These are phyloP conservation scores for Malacoraja senta DNA, from an alignment of 2,797 vertebrate species.

Conservation along the genomic window DNA sequence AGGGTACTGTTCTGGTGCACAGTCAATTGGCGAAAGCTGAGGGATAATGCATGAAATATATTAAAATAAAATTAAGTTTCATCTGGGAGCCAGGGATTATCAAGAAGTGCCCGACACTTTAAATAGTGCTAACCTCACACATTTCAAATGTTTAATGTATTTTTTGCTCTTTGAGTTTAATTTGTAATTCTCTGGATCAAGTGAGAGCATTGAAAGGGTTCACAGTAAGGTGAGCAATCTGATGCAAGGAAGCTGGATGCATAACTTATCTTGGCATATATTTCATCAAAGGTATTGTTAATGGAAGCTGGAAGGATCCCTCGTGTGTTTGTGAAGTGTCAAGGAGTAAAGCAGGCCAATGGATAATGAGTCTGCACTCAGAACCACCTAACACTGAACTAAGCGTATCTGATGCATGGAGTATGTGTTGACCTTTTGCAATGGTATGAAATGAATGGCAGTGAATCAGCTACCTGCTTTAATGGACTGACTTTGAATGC, in stretches of 20 bases:
- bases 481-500: not conserved
- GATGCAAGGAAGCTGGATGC: not conserved
- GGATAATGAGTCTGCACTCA: not conserved
- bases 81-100: not conserved
- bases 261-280: not conserved
- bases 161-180: not conserved
- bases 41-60: not conserved
- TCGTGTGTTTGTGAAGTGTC: not conserved
- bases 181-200: not conserved
- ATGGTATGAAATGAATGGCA: too few relatives aligned
- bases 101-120: not conserved
- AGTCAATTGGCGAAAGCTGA: not conserved
- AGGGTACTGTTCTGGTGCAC: not conserved
- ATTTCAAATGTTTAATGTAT: not conserved
- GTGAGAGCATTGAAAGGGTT: not conserved
- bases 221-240: not conserved
- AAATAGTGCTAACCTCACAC: not conserved
- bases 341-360: not conserved
- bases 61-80: not conserved
- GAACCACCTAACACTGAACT: not conserved
- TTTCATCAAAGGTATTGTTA: not conserved
- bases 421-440: not conserved
- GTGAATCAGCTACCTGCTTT: too few relatives aligned
- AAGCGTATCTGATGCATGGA: not conserved
- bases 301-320: not conserved